Base-by-base conservation (phyloP, 2,888 invertebrate genomes). In the Agrochola macilenta region DNA sequence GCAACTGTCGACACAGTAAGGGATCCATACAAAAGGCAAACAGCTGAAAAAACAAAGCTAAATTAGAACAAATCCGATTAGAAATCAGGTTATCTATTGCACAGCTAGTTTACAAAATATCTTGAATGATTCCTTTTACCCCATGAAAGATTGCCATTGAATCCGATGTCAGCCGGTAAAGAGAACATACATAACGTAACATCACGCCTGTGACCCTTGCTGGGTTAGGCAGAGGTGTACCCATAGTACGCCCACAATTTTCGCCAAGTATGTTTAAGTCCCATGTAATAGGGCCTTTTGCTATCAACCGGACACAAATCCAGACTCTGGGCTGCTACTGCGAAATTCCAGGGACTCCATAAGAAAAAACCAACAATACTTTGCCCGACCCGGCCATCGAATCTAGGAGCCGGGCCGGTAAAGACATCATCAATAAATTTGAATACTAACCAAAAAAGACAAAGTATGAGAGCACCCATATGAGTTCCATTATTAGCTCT, bases 1-100 rank as follows among this genome's bases (percentile, higher is more conserved):
- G 87, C 97, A 97, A 30, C 96, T 94, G 69, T 97, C 95, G 91
- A 96, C 93, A 87, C 97, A 97, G 85, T 97, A 97, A 0, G 97
- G 97, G 30, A 97, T 73, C 79, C 96, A 95, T 9, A 96, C 96
- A 78, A 97, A 97, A 5, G 76, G 76, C 35, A 52, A 77, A 54
- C 52, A 61, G 69, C 76, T 77, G 78, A 60, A 77, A 77, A 17
- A 2, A 52, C 43, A 46, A 49, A 7, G 5, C 7, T 35, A 46
- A 5, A 17, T 74, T 46, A 23, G 1, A 11, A 72, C 23, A 26
- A 35, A 26, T 58, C 11, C 26, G 35, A 35, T 35, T 35, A 35
- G 12, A 63, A 63, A 35, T 12, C 20, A 35, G 12, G 5, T 7
- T 12, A 49, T 71, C 0, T n/a, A 46, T 20, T 49, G 7, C 26